Percentiles rank a stretch among this genome's conserved stretches.
Evolutionary conservation across 2,888 invertebrate species (phyloP).

Genomic region (Kryphioiulus occultus): DNA sequence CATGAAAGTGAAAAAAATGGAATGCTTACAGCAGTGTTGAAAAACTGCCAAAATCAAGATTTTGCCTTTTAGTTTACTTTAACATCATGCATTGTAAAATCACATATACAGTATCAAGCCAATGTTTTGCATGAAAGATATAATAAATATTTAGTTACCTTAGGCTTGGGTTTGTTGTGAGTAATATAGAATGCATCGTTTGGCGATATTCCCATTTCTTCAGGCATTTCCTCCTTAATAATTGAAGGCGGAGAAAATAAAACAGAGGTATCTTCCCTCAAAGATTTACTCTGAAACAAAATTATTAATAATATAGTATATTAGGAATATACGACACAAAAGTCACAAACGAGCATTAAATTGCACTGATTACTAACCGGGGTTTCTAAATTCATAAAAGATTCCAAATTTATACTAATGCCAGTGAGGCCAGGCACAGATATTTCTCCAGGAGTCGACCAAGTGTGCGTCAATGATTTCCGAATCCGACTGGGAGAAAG

Average conservation of each 20-base stretch:
- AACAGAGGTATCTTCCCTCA: slow-evolving; percentile 76
- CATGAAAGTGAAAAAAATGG: too few relatives aligned
- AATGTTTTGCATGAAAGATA: neutral
- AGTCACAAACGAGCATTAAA: neutral
- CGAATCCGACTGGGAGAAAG: slow-evolving; percentile 61
- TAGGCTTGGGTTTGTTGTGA: neutral
- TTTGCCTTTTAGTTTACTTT: neutral
- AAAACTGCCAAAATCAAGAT: neutral
- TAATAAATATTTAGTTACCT: neutral
- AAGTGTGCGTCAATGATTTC: slow-evolving; percentile 80
- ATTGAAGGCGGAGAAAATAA: slow-evolving; percentile 88
- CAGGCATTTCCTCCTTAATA: slow-evolving; percentile 79
- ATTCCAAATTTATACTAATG: slow-evolving; percentile 43
- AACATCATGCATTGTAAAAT: too few relatives aligned
- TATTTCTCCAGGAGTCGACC: slow-evolving; percentile 69
- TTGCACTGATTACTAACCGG: slow-evolving; percentile 57
- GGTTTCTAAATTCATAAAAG: slow-evolving; percentile 60
- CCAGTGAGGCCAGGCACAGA: slow-evolving; percentile 58
- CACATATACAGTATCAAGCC: too few relatives aligned
- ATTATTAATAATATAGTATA: neutral
- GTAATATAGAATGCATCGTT: slow-evolving; percentile 31
- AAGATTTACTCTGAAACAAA: slow-evolving; percentile 80
- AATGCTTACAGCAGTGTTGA: neutral
- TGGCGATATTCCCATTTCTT: slow-evolving; percentile 59
- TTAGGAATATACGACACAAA: neutral